phyloP scores from a whole-genome alignment of 2,888 invertebrate genomes.

The Cryptosula pallasiana region DNA sequence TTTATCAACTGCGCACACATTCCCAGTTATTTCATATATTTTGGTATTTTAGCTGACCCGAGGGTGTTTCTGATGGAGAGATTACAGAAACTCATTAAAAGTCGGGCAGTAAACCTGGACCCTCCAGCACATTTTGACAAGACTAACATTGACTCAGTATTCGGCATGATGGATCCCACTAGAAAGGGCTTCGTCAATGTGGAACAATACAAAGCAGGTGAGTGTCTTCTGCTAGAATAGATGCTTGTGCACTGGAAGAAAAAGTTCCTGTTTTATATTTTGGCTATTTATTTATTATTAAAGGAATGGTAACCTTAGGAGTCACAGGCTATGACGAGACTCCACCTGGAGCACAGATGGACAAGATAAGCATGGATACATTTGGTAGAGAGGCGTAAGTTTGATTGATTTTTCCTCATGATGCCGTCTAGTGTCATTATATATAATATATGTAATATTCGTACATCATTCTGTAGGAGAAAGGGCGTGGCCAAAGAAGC shows the following conservation, averaged over 20 bases:
- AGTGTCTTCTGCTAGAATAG: background rate
- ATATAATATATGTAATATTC: too few species aligned
- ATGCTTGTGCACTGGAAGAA: too few species aligned
- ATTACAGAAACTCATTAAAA: slow-evolving; percentile 42
- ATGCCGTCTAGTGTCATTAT: background rate
- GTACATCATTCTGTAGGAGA: background rate
- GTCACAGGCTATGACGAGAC: slow-evolving; percentile 34
- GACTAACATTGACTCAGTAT: slow-evolving; percentile 45
- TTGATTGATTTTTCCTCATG: background rate
- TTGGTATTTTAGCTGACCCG: slow-evolving; percentile 49
- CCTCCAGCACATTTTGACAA: slow-evolving; percentile 48
- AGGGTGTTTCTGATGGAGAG: slow-evolving; percentile 45
- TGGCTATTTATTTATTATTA: slow-evolving; percentile 26
- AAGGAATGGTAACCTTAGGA: slow-evolving; percentile 43
- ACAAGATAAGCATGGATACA: slow-evolving; percentile 40
- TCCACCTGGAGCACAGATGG: slow-evolving; percentile 37
- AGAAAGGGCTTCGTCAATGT: slow-evolving; percentile 41
- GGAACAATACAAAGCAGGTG: slow-evolving; percentile 48
- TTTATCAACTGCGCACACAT: too few species aligned
- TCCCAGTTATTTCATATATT: too few species aligned
- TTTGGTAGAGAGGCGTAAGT: slow-evolving; percentile 46
- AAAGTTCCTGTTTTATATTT: too few species aligned
- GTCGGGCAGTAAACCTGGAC: slow-evolving; percentile 36
- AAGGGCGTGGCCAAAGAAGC: background rate
- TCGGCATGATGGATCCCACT: slow-evolving; percentile 51